A percentile compares a stretch with the other conserved stretches of the same genome.
phyloP scores from a whole-genome alignment of 1,140 invertebrate genomes.

The Saccostrea cuccullata region DNA sequence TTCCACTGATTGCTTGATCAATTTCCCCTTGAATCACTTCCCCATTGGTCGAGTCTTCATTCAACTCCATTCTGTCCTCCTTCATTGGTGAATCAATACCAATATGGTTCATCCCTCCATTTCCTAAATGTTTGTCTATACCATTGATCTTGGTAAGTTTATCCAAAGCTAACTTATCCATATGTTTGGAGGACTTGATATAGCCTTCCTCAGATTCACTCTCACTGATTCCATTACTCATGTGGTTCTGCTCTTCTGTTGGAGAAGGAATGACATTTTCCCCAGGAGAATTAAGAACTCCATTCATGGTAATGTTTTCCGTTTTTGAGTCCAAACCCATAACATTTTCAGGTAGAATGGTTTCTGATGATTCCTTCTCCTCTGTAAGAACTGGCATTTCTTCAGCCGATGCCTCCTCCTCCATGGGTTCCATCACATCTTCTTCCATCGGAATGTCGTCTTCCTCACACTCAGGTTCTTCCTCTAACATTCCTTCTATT shows the following conservation, averaged over 20 bases:
- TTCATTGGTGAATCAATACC: conserved; percentile 29
- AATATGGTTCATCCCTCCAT: conserved; percentile 17
- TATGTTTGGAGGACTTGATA: conserved; percentile 29
- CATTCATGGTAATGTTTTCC: conserved; percentile 35
- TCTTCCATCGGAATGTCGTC: not conserved
- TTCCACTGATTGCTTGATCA: conserved; percentile 42
- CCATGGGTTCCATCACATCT: conserved; percentile 7
- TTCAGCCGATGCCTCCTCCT: not conserved
- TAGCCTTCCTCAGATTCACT: conserved; percentile 30
- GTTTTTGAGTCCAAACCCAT: not conserved
- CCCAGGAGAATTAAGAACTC: conserved; percentile 43
- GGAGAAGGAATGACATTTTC: conserved; percentile 54
- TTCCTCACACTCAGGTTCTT: not conserved
- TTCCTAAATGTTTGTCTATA: conserved; percentile 45
- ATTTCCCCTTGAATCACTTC: conserved; percentile 44
- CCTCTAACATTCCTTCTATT: conserved; percentile 33
- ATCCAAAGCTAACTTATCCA: conserved; percentile 47
- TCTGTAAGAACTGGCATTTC: not conserved
- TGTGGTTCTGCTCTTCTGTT: conserved; percentile 38
- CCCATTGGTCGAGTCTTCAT: conserved; percentile 28
- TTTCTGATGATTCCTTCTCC: not conserved
- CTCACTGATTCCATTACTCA: conserved; percentile 27
- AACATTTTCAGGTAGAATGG: conserved; percentile 13
- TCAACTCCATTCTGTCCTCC: conserved; percentile 41
- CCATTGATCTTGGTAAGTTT: conserved; percentile 45